These are phyloP conservation scores for Bos javanicus DNA, from an alignment of 2,113 vertebrate genomes.

Conservation along the genomic window DNA sequence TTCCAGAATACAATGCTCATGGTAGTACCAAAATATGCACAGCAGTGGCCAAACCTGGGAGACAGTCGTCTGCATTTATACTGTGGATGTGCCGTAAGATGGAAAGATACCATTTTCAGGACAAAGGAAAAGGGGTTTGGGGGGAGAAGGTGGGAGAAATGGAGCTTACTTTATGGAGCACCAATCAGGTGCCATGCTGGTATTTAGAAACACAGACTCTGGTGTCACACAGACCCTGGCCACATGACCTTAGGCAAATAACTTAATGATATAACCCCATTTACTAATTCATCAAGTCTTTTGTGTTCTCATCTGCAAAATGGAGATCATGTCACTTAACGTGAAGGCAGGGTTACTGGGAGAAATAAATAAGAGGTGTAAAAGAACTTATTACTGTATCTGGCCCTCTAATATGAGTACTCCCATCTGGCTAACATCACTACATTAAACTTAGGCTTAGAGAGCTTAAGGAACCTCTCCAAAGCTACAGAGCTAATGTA, in stretches of 20 bases:
- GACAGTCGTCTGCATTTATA: background rate
- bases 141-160: background rate
- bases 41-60: background rate
- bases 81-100: background rate
- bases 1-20: background rate
- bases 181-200: background rate
- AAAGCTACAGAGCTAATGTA: background rate
- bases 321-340: background rate
- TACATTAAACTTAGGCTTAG: background rate
- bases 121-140: background rate
- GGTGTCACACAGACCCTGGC: background rate
- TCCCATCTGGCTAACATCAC: background rate
- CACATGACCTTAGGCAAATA: background rate
- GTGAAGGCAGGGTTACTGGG: background rate
- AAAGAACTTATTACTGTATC: background rate
- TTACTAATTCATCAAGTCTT: conserved; percentile 4
- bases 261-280: background rate
- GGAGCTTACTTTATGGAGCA: background rate
- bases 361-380: background rate
- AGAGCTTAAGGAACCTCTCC: background rate
- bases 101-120: background rate
- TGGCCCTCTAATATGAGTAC: background rate
- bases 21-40: background rate
- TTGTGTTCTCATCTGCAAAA: background rate
- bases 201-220: background rate